Evolutionary conservation across 2,113 vertebrate genomes (phyloP), one percentile per base, ranked within the genome.

Genomic region (Seriola quinqueradiata): DNA sequence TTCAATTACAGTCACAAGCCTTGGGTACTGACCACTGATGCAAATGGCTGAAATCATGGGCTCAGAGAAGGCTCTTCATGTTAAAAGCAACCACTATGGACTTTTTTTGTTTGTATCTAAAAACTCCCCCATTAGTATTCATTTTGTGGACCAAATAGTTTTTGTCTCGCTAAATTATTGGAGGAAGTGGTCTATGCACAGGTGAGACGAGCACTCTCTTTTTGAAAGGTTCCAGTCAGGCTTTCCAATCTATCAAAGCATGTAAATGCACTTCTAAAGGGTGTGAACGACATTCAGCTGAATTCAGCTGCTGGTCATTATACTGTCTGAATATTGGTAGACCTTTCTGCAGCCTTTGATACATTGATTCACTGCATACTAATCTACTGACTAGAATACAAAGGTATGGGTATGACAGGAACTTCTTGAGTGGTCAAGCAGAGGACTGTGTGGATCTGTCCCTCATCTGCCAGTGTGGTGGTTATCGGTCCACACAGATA

Each of bases 1-100:
- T 16, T 69, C 34, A 66, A 68, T 83, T 82, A 85, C 1, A n/a
- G 46, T 48, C 19, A 42, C 40, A 42, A 42, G 40, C 40, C 40
- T 8, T 42, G 40, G 40, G 40, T 42, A 42, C 40, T 42, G 40
- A 42, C 40, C 40, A 42, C 9, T 42, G 40, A 42, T 42, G 40
- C 40, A 42, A 42, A 8, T 42, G 40, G 40, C 8, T 42, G 10
- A 8, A 42, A 42, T 42, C 40, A 38, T 42, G 40, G 7, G 40
- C 40, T 42, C 10, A 8, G 40, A 42, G 9, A 42, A 42, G 10
- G 8, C 2, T 42, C 2, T 42, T 42, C 40, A 42, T 2, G 7
- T 42, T 42, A 9, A 42, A 42, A 42, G 40, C 40, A 42, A 42
- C 40, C 40, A 42, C 10, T 42, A 8, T 42, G 3, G 59, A 3